Evolutionary conservation across 2,797 vertebrate genomes (phyloP).

Genomic region (Myotis pilosus): DNA sequence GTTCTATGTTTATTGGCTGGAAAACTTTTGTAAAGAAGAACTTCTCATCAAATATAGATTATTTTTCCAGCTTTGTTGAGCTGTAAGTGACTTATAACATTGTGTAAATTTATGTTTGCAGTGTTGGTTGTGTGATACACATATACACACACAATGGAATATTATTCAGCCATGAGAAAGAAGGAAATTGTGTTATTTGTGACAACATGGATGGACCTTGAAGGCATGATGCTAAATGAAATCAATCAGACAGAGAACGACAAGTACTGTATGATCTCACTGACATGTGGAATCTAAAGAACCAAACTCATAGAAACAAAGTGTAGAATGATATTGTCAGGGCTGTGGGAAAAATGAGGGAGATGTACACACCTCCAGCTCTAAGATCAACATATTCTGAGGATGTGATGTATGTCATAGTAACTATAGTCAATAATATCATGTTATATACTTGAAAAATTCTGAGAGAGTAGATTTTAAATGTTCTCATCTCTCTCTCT

Average conservation of each 20-base stretch:
- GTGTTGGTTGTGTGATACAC: neutral
- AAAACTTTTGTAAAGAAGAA: neutral
- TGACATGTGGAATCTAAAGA: neutral
- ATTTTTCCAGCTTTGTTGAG: neutral
- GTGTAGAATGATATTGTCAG: neutral
- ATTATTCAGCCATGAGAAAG: neutral
- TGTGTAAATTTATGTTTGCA: neutral
- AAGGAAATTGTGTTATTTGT: neutral
- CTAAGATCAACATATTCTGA: neutral
- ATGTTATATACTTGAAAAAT: neutral
- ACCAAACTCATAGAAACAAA: neutral
- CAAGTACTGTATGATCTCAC: neutral
- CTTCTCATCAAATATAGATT: neutral
- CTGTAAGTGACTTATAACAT: neutral
- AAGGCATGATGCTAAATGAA: neutral
- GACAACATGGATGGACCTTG: neutral
- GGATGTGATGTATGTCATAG: neutral
- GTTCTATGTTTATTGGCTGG: neutral
- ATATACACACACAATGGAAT: neutral
- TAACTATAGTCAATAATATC: neutral
- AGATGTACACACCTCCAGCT: neutral
- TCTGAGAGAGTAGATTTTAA: neutral
- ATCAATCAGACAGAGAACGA: neutral
- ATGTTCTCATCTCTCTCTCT: neutral
- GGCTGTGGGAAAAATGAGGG: too few species aligned